Percentiles rank a stretch among this genome's conserved stretches.
Conservation (phyloP, 2,888 invertebrate genomes). For the Hypselothyrea guttata region DNA sequence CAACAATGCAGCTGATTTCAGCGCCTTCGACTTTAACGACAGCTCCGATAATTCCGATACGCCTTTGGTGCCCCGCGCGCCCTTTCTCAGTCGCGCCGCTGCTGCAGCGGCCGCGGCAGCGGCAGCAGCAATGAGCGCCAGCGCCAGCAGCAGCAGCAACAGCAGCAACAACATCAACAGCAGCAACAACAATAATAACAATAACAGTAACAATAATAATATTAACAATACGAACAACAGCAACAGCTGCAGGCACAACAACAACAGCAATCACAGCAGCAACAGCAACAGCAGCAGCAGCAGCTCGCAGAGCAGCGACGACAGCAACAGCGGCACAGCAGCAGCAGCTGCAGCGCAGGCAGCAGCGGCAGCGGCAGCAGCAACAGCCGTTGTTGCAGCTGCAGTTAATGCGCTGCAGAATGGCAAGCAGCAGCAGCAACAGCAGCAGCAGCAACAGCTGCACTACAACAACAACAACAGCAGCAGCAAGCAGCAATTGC, state of each 20-base stretch:
- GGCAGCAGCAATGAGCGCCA: slow-evolving; percentile 52
- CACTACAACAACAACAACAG: slow-evolving; percentile 36
- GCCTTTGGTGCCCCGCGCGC: slow-evolving; percentile 76
- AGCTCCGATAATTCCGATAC: slow-evolving; percentile 81
- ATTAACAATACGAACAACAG: slow-evolving; percentile 31
- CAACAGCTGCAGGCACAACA: slow-evolving; percentile 30
- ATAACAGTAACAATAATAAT: slow-evolving; percentile 28
- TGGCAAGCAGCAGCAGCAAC: slow-evolving; percentile 40
- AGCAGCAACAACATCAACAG: slow-evolving; percentile 27
- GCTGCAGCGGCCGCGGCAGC: slow-evolving; percentile 59
- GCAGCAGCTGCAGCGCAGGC: slow-evolving; percentile 64
- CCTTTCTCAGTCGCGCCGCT: slow-evolving; percentile 79
- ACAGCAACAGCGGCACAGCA: slow-evolving; percentile 39
- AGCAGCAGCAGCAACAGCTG: slow-evolving; percentile 37
- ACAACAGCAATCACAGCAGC: slow-evolving; percentile 23
- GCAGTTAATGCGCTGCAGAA: slow-evolving; percentile 24
- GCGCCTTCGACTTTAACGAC: slow-evolving; percentile 82
- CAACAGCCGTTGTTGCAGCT: slow-evolving; percentile 30
- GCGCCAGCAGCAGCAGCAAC: slow-evolving; percentile 51
- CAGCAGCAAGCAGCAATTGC: slow-evolving; percentile 36
- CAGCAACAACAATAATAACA: slow-evolving; percentile 29
- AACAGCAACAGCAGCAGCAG: slow-evolving; percentile 22
- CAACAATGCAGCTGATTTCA: slow-evolving; percentile 75
- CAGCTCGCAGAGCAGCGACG: slow-evolving; percentile 42
- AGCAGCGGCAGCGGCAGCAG: slow-evolving; percentile 43